Conservation (phyloP, 2,113 vertebrate genomes). For the Engystomops pustulosus region DNA sequence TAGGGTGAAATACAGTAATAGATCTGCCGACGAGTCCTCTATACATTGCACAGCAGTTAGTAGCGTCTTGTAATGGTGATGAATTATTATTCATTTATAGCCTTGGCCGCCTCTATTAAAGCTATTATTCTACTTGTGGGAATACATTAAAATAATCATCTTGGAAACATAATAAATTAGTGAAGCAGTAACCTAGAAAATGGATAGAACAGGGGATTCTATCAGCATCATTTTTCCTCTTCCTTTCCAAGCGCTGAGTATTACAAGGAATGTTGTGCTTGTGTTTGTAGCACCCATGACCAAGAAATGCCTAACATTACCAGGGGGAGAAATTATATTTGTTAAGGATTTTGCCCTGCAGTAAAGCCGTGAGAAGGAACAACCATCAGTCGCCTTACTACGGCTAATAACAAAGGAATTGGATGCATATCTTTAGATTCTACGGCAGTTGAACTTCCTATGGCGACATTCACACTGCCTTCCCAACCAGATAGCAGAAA, state of each 20-base stretch:
- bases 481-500: too few species aligned
- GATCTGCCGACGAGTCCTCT: too few species aligned
- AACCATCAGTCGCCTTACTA: too few species aligned
- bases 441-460: too few species aligned
- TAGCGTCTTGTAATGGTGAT: background rate
- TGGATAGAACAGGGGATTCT: background rate
- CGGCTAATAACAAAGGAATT: too few species aligned
- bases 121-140: background rate
- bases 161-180: background rate
- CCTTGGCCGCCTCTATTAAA: background rate
- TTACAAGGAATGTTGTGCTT: background rate
- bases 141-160: background rate
- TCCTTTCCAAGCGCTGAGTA: background rate
- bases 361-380: too few species aligned
- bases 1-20: too few species aligned
- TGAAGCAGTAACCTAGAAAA: slow-evolving; percentile 3
- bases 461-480: too few species aligned
- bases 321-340: too few species aligned
- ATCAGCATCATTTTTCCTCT: background rate
- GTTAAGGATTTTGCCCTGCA: too few species aligned
- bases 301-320: too few species aligned
- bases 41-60: background rate
- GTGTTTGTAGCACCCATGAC: background rate
- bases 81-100: background rate
- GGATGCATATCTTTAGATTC: too few species aligned